Evolutionary conservation across 2,888 invertebrate species (phyloP).

Genomic region (Tridacna gigas): DNA sequence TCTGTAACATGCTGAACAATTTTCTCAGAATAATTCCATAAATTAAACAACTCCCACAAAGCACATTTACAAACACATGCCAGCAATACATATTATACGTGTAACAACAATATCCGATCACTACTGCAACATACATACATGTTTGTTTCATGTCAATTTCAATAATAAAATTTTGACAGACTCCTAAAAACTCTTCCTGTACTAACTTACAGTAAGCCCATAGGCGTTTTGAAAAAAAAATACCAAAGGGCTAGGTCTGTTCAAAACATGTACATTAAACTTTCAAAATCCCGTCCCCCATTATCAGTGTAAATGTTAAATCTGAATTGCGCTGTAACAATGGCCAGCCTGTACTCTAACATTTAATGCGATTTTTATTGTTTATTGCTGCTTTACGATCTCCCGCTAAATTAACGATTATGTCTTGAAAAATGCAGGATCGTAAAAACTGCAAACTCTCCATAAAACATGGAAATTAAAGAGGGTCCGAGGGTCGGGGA

Average conservation of each 20-base stretch:
- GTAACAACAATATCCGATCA: too few relatives aligned
- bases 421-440: constrained; percentile 60
- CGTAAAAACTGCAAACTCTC: constrained; percentile 53
- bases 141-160: background rate
- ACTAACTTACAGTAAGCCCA: background rate
- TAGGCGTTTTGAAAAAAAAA: background rate
- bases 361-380: constrained; percentile 65
- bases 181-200: background rate
- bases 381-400: constrained; percentile 61
- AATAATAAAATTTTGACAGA: constrained; percentile 10
- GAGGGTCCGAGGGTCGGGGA: constrained; percentile 33
- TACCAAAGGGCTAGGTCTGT: constrained; percentile 12
- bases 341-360: constrained; percentile 37
- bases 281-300: constrained; percentile 37
- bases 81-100: background rate
- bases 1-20: too few relatives aligned
- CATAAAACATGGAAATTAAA: constrained; percentile 49
- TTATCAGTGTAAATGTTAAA: constrained; percentile 33
- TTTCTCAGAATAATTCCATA: too few relatives aligned
- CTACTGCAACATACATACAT: too few relatives aligned
- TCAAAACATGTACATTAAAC: constrained; percentile 39
- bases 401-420: constrained; percentile 63
- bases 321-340: constrained; percentile 38
- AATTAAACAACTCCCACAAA: too few relatives aligned
- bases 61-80: too few relatives aligned